phyloP scores from a whole-genome alignment of 2,797 vertebrate genomes.

The Chelonia mydas region DNA sequence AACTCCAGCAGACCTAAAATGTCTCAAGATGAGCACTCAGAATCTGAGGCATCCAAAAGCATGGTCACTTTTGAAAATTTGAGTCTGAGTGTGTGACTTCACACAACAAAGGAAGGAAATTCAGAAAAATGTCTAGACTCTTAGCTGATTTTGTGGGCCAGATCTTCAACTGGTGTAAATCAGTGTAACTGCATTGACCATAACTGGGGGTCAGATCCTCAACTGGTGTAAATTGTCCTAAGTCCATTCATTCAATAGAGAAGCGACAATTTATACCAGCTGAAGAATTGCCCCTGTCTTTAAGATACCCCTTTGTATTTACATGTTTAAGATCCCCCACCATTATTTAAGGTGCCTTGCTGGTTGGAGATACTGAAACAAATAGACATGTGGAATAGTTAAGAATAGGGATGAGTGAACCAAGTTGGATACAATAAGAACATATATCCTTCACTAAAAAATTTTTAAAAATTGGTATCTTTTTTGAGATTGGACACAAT shows the following conservation, averaged over 20 bases:
- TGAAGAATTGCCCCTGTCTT: neutral
- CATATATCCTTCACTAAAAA: neutral
- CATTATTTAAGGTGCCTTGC: conserved; percentile 52
- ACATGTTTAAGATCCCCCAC: conserved; percentile 59
- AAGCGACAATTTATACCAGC: conserved; percentile 69
- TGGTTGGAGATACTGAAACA: neutral
- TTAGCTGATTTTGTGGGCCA: conserved; percentile 67
- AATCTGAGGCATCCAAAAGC: conserved; percentile 62
- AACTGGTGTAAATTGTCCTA: conserved; percentile 61
- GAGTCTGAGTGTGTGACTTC: conserved; percentile 72
- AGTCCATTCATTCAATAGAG: conserved; percentile 75
- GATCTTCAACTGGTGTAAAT: conserved; percentile 33
- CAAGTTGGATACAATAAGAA: neutral
- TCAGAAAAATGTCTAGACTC: conserved; percentile 69
- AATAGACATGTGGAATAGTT: conserved; percentile 12
- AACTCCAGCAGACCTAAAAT: conserved; percentile 37
- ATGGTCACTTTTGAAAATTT: conserved; percentile 66
- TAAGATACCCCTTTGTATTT: neutral
- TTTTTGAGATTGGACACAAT: neutral
- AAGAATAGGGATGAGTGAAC: neutral
- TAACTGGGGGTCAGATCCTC: conserved; percentile 64
- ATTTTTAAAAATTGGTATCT: neutral
- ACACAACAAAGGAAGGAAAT: conserved; percentile 61
- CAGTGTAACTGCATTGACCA: neutral
- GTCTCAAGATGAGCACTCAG: conserved; percentile 52